Percentiles rank a stretch among this genome's conserved stretches.
Evolutionary conservation across 2,797 vertebrate species (phyloP).

Genomic region (Sylvilagus floridanus): DNA sequence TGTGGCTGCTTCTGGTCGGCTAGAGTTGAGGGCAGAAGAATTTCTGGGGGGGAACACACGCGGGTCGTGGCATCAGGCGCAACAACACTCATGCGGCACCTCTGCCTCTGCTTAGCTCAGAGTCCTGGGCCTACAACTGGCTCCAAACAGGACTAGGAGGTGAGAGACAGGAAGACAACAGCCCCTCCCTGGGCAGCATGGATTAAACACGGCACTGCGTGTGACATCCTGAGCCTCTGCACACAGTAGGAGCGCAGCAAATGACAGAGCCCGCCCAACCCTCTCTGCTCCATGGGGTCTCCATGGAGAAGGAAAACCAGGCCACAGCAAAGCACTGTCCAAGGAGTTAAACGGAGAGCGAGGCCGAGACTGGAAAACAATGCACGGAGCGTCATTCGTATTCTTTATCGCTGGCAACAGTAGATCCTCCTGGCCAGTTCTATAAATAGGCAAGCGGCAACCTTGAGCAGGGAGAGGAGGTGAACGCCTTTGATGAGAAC

Average conservation of each 20-base stretch:
- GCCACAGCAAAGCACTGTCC: background rate
- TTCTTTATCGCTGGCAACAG: constrained; percentile 46
- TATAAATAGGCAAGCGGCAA: constrained; percentile 78
- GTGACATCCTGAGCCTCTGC: background rate
- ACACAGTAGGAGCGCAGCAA: constrained; percentile 4
- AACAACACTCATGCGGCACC: fast-evolving
- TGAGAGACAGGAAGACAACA: fast-evolving
- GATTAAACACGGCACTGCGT: fast-evolving
- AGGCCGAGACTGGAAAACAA: background rate
- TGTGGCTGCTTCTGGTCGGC: background rate
- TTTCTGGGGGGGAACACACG: fast-evolving
- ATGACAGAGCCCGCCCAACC: background rate
- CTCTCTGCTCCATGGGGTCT: background rate
- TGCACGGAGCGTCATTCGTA: background rate
- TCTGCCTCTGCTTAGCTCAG: background rate
- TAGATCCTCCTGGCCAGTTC: constrained; percentile 69
- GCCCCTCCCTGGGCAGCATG: background rate
- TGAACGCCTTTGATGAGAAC: constrained; percentile 63
- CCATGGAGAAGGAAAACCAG: background rate
- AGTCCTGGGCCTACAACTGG: background rate
- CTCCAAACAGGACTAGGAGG: background rate
- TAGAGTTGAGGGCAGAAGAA: background rate
- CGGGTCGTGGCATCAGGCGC: background rate
- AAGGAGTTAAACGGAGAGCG: background rate
- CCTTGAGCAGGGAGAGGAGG: constrained; percentile 68